phyloP scores from a whole-genome alignment of 2,113 vertebrate genomes.

The Malurus elegans region DNA sequence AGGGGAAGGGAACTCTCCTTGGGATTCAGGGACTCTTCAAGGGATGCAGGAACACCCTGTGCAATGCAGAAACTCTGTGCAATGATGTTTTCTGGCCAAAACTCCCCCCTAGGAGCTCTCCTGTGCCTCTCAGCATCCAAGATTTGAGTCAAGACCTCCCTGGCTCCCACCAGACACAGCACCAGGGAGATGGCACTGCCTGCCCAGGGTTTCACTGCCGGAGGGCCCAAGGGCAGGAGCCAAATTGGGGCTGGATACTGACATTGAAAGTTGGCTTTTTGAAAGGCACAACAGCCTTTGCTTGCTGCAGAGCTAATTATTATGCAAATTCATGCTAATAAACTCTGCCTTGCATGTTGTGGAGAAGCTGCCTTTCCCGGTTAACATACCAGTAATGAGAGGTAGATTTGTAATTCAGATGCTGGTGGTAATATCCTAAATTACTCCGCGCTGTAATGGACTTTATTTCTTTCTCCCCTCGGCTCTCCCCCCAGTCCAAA shows the following conservation, averaged over 20 bases:
- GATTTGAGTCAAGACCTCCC: neutral
- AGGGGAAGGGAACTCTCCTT: neutral
- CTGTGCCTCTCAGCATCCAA: neutral
- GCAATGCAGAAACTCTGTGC: neutral
- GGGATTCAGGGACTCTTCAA: neutral
- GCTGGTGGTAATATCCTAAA: conserved; percentile 79
- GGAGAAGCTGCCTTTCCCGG: conserved; percentile 76
- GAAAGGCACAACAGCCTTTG: conserved; percentile 74
- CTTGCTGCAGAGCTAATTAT: conserved; percentile 78
- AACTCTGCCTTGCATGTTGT: conserved; percentile 77
- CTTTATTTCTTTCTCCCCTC: conserved; percentile 59
- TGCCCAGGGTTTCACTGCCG: neutral
- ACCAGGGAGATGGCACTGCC: neutral
- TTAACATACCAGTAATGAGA: conserved; percentile 82
- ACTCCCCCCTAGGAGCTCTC: neutral
- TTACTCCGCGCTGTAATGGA: conserved; percentile 74
- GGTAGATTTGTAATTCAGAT: conserved; percentile 85
- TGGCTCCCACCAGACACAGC: neutral
- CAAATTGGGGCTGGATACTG: conserved; percentile 58
- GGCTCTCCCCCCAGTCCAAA: conserved; percentile 55
- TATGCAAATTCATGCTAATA: conserved; percentile 86
- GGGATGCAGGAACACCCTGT: no score
- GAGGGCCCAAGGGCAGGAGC: neutral
- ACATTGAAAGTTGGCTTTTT: conserved; percentile 78
- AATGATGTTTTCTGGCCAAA: neutral